Evolutionary conservation across 2,888 invertebrate species (phyloP).

Genomic region (Noctua fimbriata): DNA sequence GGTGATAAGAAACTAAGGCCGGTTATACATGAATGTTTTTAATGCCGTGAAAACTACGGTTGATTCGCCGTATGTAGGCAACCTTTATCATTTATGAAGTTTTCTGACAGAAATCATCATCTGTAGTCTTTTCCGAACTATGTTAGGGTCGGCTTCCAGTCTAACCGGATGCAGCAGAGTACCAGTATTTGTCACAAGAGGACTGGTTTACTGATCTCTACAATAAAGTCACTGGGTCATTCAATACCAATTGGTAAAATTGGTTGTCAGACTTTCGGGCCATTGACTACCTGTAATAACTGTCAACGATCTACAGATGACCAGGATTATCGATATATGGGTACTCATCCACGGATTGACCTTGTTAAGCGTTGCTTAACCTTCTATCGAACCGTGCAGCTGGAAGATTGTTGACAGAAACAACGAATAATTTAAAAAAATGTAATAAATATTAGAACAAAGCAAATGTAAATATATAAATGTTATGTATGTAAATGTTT

Average conservation of each 20-base stretch:
- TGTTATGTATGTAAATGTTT: not conserved
- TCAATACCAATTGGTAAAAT: not conserved
- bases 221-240: not conserved
- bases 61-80: not conserved
- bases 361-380: too few species aligned
- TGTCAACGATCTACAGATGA: not conserved
- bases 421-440: not conserved
- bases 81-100: not conserved
- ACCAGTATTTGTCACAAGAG: not conserved
- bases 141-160: not conserved
- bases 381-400: not conserved
- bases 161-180: not conserved
- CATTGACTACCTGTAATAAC: not conserved
- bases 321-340: too few species aligned
- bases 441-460: not conserved
- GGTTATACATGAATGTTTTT: not conserved
- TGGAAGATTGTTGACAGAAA: not conserved
- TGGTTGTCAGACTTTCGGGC: not conserved
- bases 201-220: not conserved
- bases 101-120: not conserved
- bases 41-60: not conserved
- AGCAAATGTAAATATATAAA: not conserved
- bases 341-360: too few species aligned
- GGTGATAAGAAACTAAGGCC: slow-evolving; percentile 6
- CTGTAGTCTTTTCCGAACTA: not conserved